Conservation (phyloP, 2,113 vertebrate species). For the Coracopsis vasa region DNA sequence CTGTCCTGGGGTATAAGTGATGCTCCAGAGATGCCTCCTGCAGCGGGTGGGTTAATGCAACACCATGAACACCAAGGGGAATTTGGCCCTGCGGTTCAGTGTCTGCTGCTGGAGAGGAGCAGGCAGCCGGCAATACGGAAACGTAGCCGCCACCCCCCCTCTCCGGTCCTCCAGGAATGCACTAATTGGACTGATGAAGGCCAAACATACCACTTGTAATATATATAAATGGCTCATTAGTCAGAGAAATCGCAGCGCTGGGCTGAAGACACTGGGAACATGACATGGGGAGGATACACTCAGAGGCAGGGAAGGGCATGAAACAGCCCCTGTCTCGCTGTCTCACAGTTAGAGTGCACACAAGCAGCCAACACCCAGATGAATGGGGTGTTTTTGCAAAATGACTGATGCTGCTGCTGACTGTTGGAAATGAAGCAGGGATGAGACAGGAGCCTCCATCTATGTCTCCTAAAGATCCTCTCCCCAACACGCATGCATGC, state of each 20-base stretch:
- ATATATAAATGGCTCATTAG: constrained; percentile 71
- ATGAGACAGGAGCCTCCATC: background rate
- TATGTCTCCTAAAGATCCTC: background rate
- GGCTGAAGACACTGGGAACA: constrained; percentile 61
- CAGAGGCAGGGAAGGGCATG: background rate
- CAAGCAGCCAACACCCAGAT: background rate
- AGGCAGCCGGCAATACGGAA: constrained; percentile 8
- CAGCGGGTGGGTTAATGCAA: background rate
- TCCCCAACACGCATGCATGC: background rate
- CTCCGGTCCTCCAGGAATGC: constrained; percentile 60
- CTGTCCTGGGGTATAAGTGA: background rate
- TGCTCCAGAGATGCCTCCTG: background rate
- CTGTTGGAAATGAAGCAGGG: background rate
- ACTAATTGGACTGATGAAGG: constrained; percentile 67
- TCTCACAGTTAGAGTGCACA: background rate
- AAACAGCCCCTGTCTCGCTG: background rate
- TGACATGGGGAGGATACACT: constrained; percentile 2
- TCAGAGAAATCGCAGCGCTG: background rate
- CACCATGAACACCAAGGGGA: background rate
- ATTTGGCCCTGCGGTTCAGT: background rate
- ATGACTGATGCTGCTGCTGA: background rate
- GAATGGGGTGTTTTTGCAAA: background rate
- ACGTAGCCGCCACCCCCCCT: background rate
- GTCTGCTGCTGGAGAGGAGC: background rate
- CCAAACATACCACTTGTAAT: constrained; percentile 57